Conservation (phyloP, 2,888 invertebrate genomes). For the Tortricodes alternella region DNA sequence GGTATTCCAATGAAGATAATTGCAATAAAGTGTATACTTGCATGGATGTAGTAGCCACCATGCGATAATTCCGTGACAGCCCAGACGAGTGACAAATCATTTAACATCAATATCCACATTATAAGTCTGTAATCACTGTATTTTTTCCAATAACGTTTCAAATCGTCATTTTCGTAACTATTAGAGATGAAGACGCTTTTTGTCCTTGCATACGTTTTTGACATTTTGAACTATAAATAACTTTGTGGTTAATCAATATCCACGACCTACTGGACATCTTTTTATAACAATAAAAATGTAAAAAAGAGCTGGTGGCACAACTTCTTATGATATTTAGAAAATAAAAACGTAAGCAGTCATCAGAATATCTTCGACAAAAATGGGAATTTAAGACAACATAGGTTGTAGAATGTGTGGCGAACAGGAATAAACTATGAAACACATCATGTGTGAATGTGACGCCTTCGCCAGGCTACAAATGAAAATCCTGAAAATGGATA, state of each 20-base stretch:
- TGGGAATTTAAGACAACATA: too few species aligned
- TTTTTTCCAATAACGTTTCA: slow-evolving; percentile 55
- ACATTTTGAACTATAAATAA: neutral
- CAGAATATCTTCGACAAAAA: too few species aligned
- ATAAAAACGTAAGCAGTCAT: too few species aligned
- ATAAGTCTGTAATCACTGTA: slow-evolving; percentile 60
- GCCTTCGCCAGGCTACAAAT: too few species aligned
- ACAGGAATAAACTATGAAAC: too few species aligned
- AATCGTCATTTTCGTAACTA: slow-evolving; percentile 35
- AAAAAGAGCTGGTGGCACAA: too few species aligned
- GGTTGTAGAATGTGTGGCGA: too few species aligned
- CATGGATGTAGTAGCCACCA: slow-evolving; percentile 56
- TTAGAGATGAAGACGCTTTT: too few species aligned
- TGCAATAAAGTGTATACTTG: slow-evolving; percentile 46
- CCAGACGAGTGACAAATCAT: slow-evolving; percentile 52
- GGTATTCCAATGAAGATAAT: slow-evolving; percentile 68
- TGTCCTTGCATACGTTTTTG: neutral
- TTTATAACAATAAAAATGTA: neutral
- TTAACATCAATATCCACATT: slow-evolving; percentile 68
- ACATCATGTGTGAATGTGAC: too few species aligned
- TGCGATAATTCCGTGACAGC: slow-evolving; percentile 52
- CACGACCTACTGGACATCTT: slow-evolving; percentile 11
- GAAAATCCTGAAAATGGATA: too few species aligned
- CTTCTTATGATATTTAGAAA: too few species aligned
- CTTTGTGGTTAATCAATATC: neutral